Base-by-base conservation (phyloP, 2,888 invertebrate species). In the Megalurothrips usitatus region DNA sequence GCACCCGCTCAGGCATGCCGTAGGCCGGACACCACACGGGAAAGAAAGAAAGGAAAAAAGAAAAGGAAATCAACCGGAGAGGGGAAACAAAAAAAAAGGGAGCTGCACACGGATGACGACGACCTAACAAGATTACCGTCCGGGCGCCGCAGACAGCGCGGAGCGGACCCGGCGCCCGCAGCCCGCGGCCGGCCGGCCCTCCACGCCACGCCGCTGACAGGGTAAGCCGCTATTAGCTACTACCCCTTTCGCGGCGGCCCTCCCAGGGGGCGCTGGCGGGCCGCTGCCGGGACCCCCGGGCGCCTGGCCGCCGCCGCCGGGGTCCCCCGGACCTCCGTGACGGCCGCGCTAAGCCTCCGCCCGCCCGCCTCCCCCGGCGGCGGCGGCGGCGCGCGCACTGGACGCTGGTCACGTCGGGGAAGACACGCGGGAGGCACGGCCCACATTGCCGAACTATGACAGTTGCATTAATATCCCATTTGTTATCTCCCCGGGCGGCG, bases 371-470 rank as follows among this genome's bases (percentile, higher is more conserved):
- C 63, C 63, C 49, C 49, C 14, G 14, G 49, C 10, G 49, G 49
- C 49, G 14, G 10, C 49, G n/a, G 10, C 49, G 49, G 10, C 49
- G 10, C 14, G 14, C 52, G 52, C 52, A 52, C 52, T 19, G 52
- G 14, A 52, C 52, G 58, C 58, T n/a, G 58, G 58, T 58, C 58
- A 58, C 58, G 58, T 58, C 58, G 52, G 14, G 14, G 58, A 17
- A 58, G 58, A 58, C 58, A 58, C 58, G n/a, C 3, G 3, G 34
- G 34, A 2, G 34, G 58, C 58, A 58, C n/a, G n/a, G n/a, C n/a
- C n/a, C n/a, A n/a, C n/a, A 58, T 58, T 58, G 58, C 58, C 58
- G 23, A 75, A 75, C 68, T 75, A 75, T 75, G 68, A 75, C 68
- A 26, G 23, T 12, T 1, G 68, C 68, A 75, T 75, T 75, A 75